phyloP scores from a whole-genome alignment of 2,888 invertebrate species.

The Pristionchus maxplancki region DNA sequence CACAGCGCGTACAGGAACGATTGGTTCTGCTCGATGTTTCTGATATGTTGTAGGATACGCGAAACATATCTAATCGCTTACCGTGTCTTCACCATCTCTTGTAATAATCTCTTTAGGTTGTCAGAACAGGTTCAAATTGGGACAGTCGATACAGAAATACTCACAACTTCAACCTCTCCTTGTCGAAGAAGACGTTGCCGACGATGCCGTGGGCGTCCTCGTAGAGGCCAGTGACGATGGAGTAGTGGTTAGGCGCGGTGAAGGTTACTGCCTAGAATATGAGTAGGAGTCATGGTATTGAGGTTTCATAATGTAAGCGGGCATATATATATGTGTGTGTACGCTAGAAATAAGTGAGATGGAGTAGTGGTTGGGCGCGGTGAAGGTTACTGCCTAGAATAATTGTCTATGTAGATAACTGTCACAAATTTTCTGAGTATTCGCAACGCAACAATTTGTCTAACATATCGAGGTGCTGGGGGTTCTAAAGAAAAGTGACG shows the following conservation, averaged over 20 bases:
- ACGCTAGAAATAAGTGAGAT: conserved; percentile 43
- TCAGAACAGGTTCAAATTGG: too few species aligned
- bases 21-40: neutral
- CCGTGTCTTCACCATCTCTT: too few species aligned
- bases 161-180: neutral
- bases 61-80: neutral
- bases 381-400: conserved; percentile 44
- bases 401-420: neutral
- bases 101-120: too few species aligned
- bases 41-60: neutral
- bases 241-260: conserved; percentile 50
- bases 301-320: too few species aligned
- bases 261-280: conserved; percentile 33
- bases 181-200: conserved; percentile 50
- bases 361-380: conserved; percentile 49
- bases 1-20: too few species aligned
- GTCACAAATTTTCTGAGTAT: too few species aligned
- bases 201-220: conserved; percentile 51
- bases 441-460: too few species aligned
- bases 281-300: neutral
- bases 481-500: too few species aligned
- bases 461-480: too few species aligned
- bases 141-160: neutral
- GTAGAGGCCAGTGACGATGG: conserved; percentile 51
- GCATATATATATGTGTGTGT: too few species aligned